Base-by-base conservation (phyloP, 2,797 vertebrate genomes). In the Betta splendens region DNA sequence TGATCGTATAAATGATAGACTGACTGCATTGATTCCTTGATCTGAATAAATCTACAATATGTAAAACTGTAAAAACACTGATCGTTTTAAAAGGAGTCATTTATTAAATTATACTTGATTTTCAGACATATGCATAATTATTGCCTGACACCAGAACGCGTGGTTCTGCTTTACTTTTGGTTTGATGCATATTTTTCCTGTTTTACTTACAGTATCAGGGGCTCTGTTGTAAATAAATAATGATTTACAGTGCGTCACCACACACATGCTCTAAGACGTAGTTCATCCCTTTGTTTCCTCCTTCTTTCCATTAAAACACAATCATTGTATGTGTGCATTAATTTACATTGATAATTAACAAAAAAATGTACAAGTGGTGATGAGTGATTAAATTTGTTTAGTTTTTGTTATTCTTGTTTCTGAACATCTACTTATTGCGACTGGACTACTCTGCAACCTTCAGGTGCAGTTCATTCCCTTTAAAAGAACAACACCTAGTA, bases 91-190 rank as follows among this genome's bases (percentile, higher is more conserved):
- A 58, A 37, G 52, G 5, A 40, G 16, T 52, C 37, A 57, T 26
- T 57, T 50, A 9, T 16, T 23, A 5, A 49, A 22, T 63, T 23
- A 31, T 11, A 31, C 12, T 31, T 3, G 7, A 9, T 35, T 40
- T 32, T 66, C 28, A n/a, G n/a, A 33, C 32, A n/a, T 56, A 16
- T 57, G 17, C 7, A 18, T 33, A 37, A 38, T 67, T 69, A 69
- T 66, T 72, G 50, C 64, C 68, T 21, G 9, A 64, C 28, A 16
- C 1, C 28, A 57, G 38, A 68, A 38, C 21, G 22, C 21, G 31
- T 23, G 22, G 39, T 18, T 48, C 32, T 44, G 58, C 28, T 50
- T 54, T 17, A 13, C 12, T 39, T 36, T 0, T 38, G 21, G 29
- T 52, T 45, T 33, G 5, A 57, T 45, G 38, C 25, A 65, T 53